These are phyloP conservation scores for Pyrocoelia pectoralis DNA, from an alignment of 2,888 invertebrate genomes.

Conservation along the genomic window DNA sequence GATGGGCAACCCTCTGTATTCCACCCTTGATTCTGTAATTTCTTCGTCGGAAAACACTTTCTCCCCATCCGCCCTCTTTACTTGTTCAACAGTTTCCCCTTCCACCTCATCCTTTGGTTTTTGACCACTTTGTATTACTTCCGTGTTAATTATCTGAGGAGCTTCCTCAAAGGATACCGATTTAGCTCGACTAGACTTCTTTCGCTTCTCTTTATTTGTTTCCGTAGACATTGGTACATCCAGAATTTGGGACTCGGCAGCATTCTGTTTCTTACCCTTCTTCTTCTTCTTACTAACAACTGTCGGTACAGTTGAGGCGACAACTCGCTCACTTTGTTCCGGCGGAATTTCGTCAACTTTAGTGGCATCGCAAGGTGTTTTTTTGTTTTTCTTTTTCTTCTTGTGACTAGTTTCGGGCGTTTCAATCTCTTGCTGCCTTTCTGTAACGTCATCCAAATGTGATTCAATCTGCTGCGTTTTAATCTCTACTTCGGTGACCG, in stretches of 20 bases:
- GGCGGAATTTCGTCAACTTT: background rate
- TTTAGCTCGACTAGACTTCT: conserved; percentile 44
- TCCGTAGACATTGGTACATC: background rate
- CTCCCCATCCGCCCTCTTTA: too few relatives aligned
- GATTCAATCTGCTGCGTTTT: too few relatives aligned
- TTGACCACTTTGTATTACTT: background rate
- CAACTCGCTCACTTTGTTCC: too few relatives aligned
- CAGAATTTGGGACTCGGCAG: background rate
- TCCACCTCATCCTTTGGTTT: too few relatives aligned
- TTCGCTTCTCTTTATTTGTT: conserved; percentile 32
- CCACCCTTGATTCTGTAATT: background rate
- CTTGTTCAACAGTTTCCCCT: too few relatives aligned
- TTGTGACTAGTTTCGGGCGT: background rate
- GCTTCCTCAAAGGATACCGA: conserved; percentile 54
- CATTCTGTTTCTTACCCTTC: conserved; percentile 1
- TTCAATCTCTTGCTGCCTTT: too few relatives aligned
- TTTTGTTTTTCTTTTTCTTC: conserved; percentile 1
- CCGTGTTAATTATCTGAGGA: conserved; percentile 48
- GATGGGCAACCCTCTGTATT: conserved; percentile 39
- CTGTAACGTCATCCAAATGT: too few relatives aligned
- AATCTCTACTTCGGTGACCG: too few relatives aligned
- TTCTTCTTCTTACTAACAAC: background rate
- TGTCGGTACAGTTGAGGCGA: background rate
- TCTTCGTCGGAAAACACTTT: background rate
- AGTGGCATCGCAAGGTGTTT: background rate